Conservation (phyloP, 2,797 vertebrate genomes). For the Sarcoramphus papa region DNA sequence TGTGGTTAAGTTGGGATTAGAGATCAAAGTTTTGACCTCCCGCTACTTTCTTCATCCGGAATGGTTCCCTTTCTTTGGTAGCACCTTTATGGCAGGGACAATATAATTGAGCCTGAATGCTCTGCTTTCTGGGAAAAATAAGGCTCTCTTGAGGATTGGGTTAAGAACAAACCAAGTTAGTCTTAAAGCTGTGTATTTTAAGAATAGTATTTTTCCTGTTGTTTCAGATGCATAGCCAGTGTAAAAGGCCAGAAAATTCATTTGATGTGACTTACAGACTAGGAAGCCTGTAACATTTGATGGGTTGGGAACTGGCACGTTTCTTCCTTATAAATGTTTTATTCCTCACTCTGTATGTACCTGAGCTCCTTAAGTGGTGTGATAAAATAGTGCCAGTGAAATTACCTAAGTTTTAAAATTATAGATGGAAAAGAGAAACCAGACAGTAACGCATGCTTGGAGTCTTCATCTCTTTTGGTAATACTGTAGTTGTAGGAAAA, state of each 20-base stretch:
- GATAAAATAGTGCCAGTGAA: neutral
- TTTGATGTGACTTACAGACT: neutral
- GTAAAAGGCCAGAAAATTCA: neutral
- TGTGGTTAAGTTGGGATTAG: neutral
- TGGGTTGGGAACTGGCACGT: neutral
- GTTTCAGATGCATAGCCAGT: neutral
- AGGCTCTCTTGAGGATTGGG: neutral
- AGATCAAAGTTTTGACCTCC: neutral
- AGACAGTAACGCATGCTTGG: neutral
- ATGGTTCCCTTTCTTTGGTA: neutral
- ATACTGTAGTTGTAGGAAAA: neutral
- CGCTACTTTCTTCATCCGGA: neutral
- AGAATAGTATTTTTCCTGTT: neutral
- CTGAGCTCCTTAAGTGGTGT: neutral
- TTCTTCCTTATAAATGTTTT: neutral
- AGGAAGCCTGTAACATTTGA: fast-evolving
- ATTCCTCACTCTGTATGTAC: neutral
- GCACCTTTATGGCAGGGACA: neutral
- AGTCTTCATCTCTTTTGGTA: neutral
- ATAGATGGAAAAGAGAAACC: neutral
- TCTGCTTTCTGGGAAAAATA: neutral
- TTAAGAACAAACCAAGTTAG: neutral
- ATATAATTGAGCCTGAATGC: neutral
- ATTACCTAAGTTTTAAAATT: neutral
- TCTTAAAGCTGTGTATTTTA: neutral